These are phyloP conservation scores for Odontocolon sp. DNA, from an alignment of 2,888 invertebrate species.

Conservation along the genomic window DNA sequence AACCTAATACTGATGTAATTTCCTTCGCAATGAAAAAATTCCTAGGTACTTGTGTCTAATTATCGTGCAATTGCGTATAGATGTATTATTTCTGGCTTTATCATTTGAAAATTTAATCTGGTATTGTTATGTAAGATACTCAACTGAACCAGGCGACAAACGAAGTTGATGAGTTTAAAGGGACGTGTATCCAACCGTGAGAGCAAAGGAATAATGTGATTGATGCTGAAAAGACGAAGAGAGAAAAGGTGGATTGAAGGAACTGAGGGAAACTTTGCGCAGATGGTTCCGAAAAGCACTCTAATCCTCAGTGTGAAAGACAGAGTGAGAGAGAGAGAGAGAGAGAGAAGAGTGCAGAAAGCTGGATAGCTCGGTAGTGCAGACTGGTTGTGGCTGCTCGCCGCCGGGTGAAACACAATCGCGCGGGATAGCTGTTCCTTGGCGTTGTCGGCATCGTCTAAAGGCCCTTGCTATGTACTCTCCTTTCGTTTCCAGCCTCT, in stretches of 20 bases:
- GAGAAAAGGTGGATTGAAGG: conserved; percentile 18
- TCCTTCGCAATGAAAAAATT: not conserved
- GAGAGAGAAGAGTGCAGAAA: conserved; percentile 18
- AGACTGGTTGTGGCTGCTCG: conserved; percentile 44
- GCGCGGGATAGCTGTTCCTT: conserved; percentile 8
- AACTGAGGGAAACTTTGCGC: conserved; percentile 42
- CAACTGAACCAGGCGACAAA: not conserved
- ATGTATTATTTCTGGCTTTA: not conserved
- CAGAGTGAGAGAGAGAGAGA: conserved; percentile 10
- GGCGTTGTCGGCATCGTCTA: conserved; percentile 50
- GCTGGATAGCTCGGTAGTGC: conserved; percentile 24
- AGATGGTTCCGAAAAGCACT: conserved; percentile 44
- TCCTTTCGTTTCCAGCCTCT: conserved; percentile 49
- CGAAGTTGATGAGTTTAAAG: conserved; percentile 23
- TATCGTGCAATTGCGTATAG: no score
- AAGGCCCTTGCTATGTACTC: conserved; percentile 57
- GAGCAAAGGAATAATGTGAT: conserved; percentile 55
- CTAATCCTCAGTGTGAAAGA: conserved; percentile 21
- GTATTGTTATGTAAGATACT: not conserved
- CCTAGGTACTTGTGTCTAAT: not conserved
- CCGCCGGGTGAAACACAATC: conserved; percentile 44
- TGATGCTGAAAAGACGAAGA: conserved; percentile 37
- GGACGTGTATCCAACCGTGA: conserved; percentile 37
- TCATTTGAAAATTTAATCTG: not conserved
- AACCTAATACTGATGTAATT: conserved; percentile 26